phyloP scores from a whole-genome alignment of 92 coral and sea anemone species.

The Chrysogorgia sp. region DNA sequence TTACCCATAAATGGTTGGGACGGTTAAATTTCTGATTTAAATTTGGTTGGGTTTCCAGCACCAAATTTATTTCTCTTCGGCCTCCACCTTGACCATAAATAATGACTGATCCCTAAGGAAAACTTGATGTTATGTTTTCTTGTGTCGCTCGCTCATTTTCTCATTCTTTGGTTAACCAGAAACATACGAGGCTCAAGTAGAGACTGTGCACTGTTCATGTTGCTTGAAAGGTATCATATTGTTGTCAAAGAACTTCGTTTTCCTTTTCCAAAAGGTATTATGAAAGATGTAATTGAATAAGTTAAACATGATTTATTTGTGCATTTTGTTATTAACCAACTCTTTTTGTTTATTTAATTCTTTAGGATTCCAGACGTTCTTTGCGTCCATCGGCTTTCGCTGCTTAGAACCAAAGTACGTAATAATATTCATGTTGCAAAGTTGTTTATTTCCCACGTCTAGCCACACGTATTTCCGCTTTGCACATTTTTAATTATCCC shows the following conservation, averaged over 20 bases:
- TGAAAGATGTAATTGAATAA: background rate
- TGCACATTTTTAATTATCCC: too few relatives aligned
- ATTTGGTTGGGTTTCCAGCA: too few relatives aligned
- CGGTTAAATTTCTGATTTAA: too few relatives aligned
- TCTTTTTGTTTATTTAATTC: constrained; percentile 7
- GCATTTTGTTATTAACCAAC: too few relatives aligned
- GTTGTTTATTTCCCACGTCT: background rate
- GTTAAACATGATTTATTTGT: too few relatives aligned
- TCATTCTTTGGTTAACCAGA: constrained; percentile 36
- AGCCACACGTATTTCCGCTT: too few relatives aligned
- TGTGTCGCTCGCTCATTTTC: background rate
- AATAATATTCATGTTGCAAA: background rate
- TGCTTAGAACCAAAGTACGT: constrained; percentile 77
- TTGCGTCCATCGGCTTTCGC: constrained; percentile 82
- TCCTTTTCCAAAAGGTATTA: constrained; percentile 85
- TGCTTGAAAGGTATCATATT: constrained; percentile 83
- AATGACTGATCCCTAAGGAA: too few relatives aligned
- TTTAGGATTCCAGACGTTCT: constrained; percentile 82
- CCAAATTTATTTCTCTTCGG: background rate
- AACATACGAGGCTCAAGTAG: constrained; percentile 78
- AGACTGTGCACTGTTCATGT: constrained; percentile 84
- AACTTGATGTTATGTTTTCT: too few relatives aligned
- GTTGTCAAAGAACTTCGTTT: constrained; percentile 80
- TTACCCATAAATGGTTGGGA: too few relatives aligned
- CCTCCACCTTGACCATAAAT: background rate